Base-by-base conservation (phyloP, 2,888 invertebrate species). In the Volucella inflata region DNA sequence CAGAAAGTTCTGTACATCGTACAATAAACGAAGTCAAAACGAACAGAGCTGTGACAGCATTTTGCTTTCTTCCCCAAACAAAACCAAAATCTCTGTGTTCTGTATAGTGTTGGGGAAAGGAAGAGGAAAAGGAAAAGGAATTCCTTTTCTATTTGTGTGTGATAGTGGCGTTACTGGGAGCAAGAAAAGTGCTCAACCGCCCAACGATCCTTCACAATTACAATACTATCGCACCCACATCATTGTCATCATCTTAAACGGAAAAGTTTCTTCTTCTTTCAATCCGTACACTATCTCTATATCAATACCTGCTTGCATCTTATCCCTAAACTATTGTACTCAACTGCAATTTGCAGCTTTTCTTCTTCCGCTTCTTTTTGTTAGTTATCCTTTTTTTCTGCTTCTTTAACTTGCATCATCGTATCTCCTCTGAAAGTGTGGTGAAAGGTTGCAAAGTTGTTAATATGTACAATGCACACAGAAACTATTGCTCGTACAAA, bases 371-470 rank as follows among this genome's bases (percentile, higher is more conserved):
- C 40, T 62, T n/a, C 16, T 62, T 38, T 57, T 16, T 8, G 10
- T 46, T n/a, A n/a, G n/a, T 38, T 8, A 14, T 14, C 8, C 21
- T 21, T 8, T 17, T 10, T 17, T 16, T 2, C 48, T 36, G 46
- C 6, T 30, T 6, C 30, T 30, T 30, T 30, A 30, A 30, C 30
- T 30, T 30, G 30, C 30, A 30, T 30, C 6, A 6, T 6, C 30
- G 30, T 30, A 30, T 30, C 30, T 30, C 30, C 6, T 6, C 6
- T 30, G 30, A 30, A 30, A 30, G 6, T 30, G 46, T 57, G 55
- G n/a, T 38, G 46, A 42, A 64, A 75, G 75, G 65, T 74, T 55
- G 38, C 51, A 48, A 44, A 74, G 64, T 40, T 57, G 53, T 46
- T 4, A 67, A 67, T 53, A 44, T 16, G 30, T 46, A 55, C 36